Evolutionary conservation across 2,113 vertebrate genomes (phyloP).

Genomic region (Carassius carassius): DNA sequence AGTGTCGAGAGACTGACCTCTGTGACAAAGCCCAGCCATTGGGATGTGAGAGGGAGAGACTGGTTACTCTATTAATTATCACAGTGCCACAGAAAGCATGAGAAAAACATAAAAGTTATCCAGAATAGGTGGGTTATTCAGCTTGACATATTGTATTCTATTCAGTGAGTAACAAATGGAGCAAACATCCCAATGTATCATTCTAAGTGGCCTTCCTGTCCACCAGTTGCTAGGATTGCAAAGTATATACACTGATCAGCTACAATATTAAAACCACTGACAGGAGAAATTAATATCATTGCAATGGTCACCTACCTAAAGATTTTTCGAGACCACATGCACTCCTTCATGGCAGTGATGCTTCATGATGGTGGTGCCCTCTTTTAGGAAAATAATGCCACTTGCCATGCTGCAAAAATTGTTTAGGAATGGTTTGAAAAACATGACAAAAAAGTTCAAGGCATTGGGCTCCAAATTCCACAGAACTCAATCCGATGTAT

Average conservation of each 20-base stretch:
- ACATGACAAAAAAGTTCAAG: background rate
- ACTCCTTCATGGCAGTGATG: background rate
- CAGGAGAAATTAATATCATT: background rate
- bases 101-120: background rate
- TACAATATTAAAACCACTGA: background rate
- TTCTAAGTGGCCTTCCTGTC: background rate
- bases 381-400: background rate
- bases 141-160: constrained; percentile 1
- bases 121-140: background rate
- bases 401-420: background rate
- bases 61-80: background rate
- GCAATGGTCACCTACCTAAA: background rate
- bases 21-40: background rate
- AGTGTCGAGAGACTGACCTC: background rate
- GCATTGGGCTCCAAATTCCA: background rate
- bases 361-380: background rate
- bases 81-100: background rate
- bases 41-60: background rate
- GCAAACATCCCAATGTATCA: background rate
- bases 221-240: background rate
- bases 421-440: background rate
- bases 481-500: background rate
- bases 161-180: background rate
- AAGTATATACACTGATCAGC: background rate
- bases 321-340: background rate